These are phyloP conservation scores for Paradoxurus hermaphroditus DNA, from an alignment of 2,113 vertebrate species.

Conservation along the genomic window DNA sequence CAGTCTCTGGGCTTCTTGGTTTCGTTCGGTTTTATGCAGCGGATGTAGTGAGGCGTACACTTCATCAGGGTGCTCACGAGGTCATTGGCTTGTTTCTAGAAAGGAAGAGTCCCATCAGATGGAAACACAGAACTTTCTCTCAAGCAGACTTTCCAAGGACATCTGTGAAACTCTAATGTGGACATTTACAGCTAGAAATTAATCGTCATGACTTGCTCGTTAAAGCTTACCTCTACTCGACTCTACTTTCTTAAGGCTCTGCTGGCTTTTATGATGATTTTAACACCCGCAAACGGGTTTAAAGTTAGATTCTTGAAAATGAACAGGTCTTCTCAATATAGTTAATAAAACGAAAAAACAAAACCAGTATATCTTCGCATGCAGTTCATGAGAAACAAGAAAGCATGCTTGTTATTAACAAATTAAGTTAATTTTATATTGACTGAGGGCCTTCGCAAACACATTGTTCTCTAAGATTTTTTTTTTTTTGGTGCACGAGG, in stretches of 20 bases:
- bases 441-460: background rate
- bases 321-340: background rate
- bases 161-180: background rate
- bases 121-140: background rate
- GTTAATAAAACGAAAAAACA: background rate
- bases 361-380: background rate
- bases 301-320: background rate
- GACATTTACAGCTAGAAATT: background rate
- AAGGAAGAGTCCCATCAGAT: slow-evolving; percentile 43
- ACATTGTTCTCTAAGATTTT: background rate
- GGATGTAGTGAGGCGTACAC: slow-evolving; percentile 98
- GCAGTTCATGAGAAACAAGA: background rate
- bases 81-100: slow-evolving; percentile 98
- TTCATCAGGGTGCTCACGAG: slow-evolving; percentile 98
- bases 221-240: background rate
- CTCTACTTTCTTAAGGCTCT: background rate
- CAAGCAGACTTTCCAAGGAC: background rate
- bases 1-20: slow-evolving; percentile 97
- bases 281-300: background rate
- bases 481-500: background rate
- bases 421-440: background rate
- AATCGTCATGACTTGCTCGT: background rate
- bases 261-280: background rate
- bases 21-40: slow-evolving; percentile 99
- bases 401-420: background rate